These are phyloP conservation scores for Sturmia bella DNA, from an alignment of 2,888 invertebrate species.

Conservation along the genomic window DNA sequence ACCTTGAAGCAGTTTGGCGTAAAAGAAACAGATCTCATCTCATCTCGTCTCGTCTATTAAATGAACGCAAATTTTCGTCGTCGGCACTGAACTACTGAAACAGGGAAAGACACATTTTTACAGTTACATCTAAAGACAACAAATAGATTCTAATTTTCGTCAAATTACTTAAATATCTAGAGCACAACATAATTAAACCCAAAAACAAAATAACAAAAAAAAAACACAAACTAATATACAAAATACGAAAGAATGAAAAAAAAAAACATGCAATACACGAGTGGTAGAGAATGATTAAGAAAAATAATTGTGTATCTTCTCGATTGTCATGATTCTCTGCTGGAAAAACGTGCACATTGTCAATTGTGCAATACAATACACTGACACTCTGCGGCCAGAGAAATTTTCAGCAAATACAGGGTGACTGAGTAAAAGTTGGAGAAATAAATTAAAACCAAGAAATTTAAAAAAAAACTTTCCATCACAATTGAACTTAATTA, in stretches of 20 bases:
- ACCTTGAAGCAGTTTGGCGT: constrained; percentile 3
- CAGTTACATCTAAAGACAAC: constrained; percentile 23
- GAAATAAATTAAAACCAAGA: too few relatives aligned
- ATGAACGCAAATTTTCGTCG: constrained; percentile 62
- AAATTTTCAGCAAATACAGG: constrained; percentile 18
- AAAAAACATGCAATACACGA: constrained; percentile 28
- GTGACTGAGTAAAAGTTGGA: constrained; percentile 16
- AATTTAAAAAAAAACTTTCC: too few relatives aligned
- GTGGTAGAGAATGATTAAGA: constrained; percentile 55
- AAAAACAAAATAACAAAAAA: constrained; percentile 42
- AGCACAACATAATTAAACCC: constrained; percentile 68
- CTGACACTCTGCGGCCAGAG: neutral
- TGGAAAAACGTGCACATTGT: constrained; percentile 49
- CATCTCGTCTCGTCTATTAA: constrained; percentile 28
- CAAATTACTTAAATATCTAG: constrained; percentile 67
- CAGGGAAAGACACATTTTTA: constrained; percentile 1
- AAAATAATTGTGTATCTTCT: constrained; percentile 64
- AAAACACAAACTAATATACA: constrained; percentile 33
- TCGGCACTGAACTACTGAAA: constrained; percentile 50
- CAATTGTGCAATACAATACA: constrained; percentile 46
- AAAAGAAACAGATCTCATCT: neutral
- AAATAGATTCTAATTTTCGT: constrained; percentile 57
- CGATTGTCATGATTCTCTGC: constrained; percentile 63
- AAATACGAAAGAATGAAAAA: constrained; percentile 19
- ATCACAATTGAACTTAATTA: too few relatives aligned